phyloP scores from a whole-genome alignment of 2,888 invertebrate species.

The Cataglyphis altisquamis region DNA sequence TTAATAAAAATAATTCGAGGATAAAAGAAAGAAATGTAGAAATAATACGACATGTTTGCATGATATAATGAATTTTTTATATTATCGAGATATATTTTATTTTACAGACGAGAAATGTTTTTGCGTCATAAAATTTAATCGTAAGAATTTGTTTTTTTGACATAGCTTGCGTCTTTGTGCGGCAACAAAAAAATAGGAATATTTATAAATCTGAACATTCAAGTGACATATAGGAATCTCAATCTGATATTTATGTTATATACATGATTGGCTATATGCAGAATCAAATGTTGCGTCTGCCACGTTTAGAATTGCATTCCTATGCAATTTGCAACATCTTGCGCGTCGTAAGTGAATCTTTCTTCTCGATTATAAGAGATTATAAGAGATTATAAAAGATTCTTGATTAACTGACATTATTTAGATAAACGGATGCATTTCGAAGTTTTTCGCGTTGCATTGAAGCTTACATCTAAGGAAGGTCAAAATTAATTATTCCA shows the following conservation, averaged over 20 bases:
- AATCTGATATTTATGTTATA: slow-evolving; percentile 11
- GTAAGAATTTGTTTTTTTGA: neutral
- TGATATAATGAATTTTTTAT: neutral
- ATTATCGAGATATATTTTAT: neutral
- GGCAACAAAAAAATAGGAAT: neutral
- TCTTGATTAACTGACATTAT: neutral
- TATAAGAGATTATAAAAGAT: neutral
- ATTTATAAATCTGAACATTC: slow-evolving; percentile 17
- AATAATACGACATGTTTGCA: neutral
- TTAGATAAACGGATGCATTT: neutral
- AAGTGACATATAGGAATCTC: neutral
- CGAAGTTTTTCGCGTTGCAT: neutral
- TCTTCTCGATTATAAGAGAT: neutral
- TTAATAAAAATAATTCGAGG: neutral
- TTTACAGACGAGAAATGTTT: neutral
- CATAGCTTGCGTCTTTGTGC: neutral
- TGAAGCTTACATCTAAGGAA: neutral
- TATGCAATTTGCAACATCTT: neutral
- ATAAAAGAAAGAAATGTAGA: neutral
- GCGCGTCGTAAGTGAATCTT: neutral
- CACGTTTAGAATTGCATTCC: neutral
- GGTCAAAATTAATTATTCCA: slow-evolving; percentile 33
- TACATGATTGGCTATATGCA: neutral
- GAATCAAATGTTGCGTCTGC: neutral
- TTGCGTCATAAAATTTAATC: neutral